Percentiles rank a stretch among this genome's conserved stretches.
Evolutionary conservation across 2,888 invertebrate genomes (phyloP).

Genomic region (Apamea sordens): DNA sequence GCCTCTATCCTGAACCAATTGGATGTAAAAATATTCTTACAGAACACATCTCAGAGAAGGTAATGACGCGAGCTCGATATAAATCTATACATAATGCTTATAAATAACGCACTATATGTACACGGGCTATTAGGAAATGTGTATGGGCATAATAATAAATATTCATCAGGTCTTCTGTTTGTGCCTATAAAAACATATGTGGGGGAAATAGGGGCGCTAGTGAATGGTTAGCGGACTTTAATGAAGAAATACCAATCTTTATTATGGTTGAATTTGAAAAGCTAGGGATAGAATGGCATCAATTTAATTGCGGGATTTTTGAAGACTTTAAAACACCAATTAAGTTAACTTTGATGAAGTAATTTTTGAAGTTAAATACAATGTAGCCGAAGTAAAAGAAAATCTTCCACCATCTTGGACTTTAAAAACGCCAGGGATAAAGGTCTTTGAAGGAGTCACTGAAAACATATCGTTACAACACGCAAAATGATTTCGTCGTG

Average conservation of each 20-base stretch:
- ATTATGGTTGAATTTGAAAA: conserved; percentile 9
- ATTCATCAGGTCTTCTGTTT: conserved; percentile 80
- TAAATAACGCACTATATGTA: conserved; percentile 75
- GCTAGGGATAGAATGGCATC: background rate
- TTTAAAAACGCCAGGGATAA: background rate
- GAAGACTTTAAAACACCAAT: background rate
- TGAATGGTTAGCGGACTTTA: conserved; percentile 32
- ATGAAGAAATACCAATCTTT: conserved; percentile 49
- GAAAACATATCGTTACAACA: background rate
- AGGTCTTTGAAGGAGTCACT: background rate
- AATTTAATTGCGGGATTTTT: background rate
- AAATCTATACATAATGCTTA: conserved; percentile 75
- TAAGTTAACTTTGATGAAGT: background rate
- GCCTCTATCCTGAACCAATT: conserved; percentile 65
- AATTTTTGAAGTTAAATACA: background rate
- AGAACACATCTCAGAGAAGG: conserved; percentile 79
- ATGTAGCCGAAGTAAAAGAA: background rate
- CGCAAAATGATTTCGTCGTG: background rate
- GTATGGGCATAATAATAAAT: conserved; percentile 77
- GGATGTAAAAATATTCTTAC: conserved; percentile 70
- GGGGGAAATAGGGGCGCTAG: conserved; percentile 34
- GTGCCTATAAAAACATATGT: conserved; percentile 77
- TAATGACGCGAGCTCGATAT: conserved; percentile 82
- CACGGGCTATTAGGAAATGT: conserved; percentile 79
- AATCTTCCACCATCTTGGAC: too few relatives aligned